A percentile compares a stretch with the other conserved stretches of the same genome.
These are phyloP conservation scores for Cynoglossus semilaevis DNA, from an alignment of 2,113 vertebrate genomes.

Conservation along the genomic window DNA sequence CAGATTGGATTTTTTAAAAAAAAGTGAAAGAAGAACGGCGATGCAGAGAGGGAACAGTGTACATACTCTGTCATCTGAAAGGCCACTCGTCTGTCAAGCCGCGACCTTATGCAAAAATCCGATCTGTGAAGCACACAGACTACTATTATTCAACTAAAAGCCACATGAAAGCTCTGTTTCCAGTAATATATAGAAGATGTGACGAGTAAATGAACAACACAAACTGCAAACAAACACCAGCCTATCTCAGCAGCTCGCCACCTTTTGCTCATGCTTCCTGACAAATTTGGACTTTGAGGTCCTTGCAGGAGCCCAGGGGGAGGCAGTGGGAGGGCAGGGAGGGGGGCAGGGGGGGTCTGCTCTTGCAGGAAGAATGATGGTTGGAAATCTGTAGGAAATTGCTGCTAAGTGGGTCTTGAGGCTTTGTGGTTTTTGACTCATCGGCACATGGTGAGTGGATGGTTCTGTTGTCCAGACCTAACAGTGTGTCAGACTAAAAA, in stretches of 20 bases:
- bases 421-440: slow-evolving; percentile 74
- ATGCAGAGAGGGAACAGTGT: too few species aligned
- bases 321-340: slow-evolving; percentile 28
- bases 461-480: slow-evolving; percentile 49
- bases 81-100: too few species aligned
- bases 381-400: slow-evolving; percentile 65
- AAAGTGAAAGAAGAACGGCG: too few species aligned
- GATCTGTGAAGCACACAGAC: slow-evolving; percentile 31
- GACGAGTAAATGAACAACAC: slow-evolving; percentile 29
- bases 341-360: slow-evolving; percentile 2
- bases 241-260: slow-evolving; percentile 54
- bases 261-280: slow-evolving; percentile 47
- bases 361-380: slow-evolving; percentile 56
- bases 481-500: slow-evolving; percentile 22
- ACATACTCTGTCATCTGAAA: too few species aligned
- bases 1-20: too few species aligned
- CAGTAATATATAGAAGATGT: slow-evolving; percentile 35
- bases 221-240: slow-evolving; percentile 30
- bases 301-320: slow-evolving; percentile 36
- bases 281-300: slow-evolving; percentile 31
- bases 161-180: slow-evolving; percentile 48
- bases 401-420: slow-evolving; percentile 73
- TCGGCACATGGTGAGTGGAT: slow-evolving; percentile 46
- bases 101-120: slow-evolving; percentile 10
- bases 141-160: slow-evolving; percentile 43